Conservation (phyloP, 2,797 vertebrate species). For the Rhadinocentrus ornatus region DNA sequence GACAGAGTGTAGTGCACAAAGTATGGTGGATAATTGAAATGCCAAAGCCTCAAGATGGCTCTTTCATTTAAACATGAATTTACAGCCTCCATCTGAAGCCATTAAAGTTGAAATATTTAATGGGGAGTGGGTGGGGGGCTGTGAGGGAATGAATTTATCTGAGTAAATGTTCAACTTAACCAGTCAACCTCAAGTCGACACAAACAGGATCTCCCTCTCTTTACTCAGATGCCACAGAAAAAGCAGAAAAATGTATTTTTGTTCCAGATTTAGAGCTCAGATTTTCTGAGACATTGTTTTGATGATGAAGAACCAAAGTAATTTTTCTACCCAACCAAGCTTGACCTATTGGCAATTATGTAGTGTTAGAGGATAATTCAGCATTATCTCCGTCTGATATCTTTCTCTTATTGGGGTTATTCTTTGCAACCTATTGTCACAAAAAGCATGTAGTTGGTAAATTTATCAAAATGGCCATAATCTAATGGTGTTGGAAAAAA, state of each 20-base stretch:
- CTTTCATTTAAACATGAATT: conserved; percentile 58
- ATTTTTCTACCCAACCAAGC: background rate
- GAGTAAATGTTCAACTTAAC: conserved; percentile 31
- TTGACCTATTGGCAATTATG: background rate
- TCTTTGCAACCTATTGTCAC: background rate
- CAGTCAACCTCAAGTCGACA: conserved; percentile 9
- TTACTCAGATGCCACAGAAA: background rate
- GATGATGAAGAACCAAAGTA: background rate
- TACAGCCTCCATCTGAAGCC: conserved; percentile 63
- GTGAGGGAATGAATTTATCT: conserved; percentile 39
- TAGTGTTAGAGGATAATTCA: too few relatives aligned
- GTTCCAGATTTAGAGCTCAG: background rate
- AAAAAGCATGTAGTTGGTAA: background rate
- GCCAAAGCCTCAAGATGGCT: conserved; percentile 66
- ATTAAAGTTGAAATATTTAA: conserved; percentile 60
- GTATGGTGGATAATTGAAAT: conserved; percentile 73
- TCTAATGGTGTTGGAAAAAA: too few relatives aligned
- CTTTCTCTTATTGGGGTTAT: background rate
- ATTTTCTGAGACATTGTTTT: background rate
- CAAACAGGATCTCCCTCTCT: conserved; percentile 2
- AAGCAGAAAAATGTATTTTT: background rate
- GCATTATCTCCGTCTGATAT: background rate
- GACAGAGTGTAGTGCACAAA: conserved; percentile 53
- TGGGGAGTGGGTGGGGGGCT: conserved; percentile 14
- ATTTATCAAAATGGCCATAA: background rate